Conservation (phyloP, 2,888 invertebrate genomes). For the Xanthia icteritia region DNA sequence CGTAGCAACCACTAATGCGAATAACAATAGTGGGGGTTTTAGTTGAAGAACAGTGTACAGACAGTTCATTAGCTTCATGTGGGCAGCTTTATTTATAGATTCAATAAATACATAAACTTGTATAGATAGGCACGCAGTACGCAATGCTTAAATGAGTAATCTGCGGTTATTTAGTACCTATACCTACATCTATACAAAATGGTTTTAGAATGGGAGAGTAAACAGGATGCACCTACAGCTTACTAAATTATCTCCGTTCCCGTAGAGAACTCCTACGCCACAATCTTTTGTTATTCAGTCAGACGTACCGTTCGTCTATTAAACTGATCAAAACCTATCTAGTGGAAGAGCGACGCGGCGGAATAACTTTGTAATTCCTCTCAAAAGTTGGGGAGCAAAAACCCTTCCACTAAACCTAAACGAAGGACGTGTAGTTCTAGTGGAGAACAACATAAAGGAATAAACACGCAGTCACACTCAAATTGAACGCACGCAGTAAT, state of each 20-base stretch:
- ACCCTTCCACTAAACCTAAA: conserved; percentile 54
- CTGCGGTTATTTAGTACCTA: conserved; percentile 39
- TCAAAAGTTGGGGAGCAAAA: conserved; percentile 54
- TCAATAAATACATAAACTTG: conserved; percentile 42
- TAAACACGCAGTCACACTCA: conserved; percentile 78
- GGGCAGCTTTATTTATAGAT: conserved; percentile 63
- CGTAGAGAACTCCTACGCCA: conserved; percentile 54
- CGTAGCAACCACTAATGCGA: conserved; percentile 72
- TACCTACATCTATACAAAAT: conserved; percentile 26
- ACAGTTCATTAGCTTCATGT: conserved; percentile 74
- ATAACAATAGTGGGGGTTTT: conserved; percentile 78
- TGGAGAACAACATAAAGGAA: conserved; percentile 71
- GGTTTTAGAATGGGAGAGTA: conserved; percentile 47
- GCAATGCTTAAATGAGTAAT: conserved; percentile 60
- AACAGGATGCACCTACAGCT: conserved; percentile 58
- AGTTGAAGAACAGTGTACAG: conserved; percentile 72
- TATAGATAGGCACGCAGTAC: conserved; percentile 36
- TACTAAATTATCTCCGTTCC: conserved; percentile 51
- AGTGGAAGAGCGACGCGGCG: conserved; percentile 24
- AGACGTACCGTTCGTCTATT: conserved; percentile 45
- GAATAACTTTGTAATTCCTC: conserved; percentile 47
- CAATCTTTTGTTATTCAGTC: conserved; percentile 54
- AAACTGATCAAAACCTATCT: conserved; percentile 52
- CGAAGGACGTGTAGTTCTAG: conserved; percentile 52
- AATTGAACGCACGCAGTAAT: conserved; percentile 81